These are phyloP conservation scores for Micromesistius poutassou DNA, from an alignment of 2,797 vertebrate genomes.

Conservation along the genomic window DNA sequence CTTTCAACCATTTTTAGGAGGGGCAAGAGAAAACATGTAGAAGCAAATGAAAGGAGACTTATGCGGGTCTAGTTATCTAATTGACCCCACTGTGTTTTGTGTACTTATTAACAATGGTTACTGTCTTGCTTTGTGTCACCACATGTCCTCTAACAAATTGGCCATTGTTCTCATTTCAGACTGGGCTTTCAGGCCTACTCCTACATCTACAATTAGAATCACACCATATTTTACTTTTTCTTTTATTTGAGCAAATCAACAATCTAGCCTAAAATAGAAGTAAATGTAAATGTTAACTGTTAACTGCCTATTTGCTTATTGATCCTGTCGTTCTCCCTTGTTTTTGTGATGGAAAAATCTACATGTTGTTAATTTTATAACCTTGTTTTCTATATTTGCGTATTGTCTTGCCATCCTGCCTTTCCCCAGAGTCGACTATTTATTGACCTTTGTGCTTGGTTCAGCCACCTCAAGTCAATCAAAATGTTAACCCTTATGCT, in stretches of 20 bases:
- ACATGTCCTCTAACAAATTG: not conserved
- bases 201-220: not conserved
- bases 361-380: too few relatives aligned
- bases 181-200: not conserved
- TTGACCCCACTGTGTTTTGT: conserved; percentile 47
- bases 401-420: too few relatives aligned
- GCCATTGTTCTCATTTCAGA: conserved; percentile 1
- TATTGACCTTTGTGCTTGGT: too few relatives aligned
- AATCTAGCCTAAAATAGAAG: not conserved
- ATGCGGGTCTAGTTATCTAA: not conserved
- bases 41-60: not conserved
- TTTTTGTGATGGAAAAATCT: too few relatives aligned
- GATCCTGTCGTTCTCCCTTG: not conserved
- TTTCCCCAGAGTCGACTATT: too few relatives aligned
- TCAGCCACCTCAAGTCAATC: too few relatives aligned
- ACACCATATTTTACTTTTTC: not conserved
- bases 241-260: not conserved
- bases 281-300: not conserved
- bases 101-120: not conserved
- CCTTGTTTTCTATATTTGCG: too few relatives aligned
- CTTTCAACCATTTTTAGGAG: not conserved
- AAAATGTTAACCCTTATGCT: too few relatives aligned
- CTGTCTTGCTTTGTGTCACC: not conserved
- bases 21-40: not conserved
- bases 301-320: not conserved